Percentiles rank a stretch among this genome's conserved stretches.
These are phyloP conservation scores for Leucozona laternaria DNA, from an alignment of 2,888 invertebrate species.

Conservation along the genomic window DNA sequence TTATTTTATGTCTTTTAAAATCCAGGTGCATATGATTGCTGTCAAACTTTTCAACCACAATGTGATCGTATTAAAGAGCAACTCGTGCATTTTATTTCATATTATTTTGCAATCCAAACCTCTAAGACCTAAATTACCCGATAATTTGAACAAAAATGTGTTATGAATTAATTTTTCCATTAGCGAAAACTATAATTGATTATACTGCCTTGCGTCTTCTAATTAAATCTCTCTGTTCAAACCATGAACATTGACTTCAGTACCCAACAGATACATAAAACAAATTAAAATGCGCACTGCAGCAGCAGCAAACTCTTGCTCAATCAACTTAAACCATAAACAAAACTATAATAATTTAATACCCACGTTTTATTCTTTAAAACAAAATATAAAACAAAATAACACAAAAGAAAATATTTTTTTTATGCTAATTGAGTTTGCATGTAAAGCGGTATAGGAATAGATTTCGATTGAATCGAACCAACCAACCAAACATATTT, in stretches of 20 bases:
- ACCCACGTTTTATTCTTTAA: slow-evolving; percentile 23
- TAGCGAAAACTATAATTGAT: slow-evolving; percentile 2
- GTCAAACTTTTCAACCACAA: no score
- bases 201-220: neutral
- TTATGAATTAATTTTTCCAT: slow-evolving; percentile 3
- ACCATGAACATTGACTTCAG: slow-evolving; percentile 25
- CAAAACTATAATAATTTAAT: neutral
- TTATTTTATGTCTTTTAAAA: no score
- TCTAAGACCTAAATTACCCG: neutral
- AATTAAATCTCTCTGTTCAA: slow-evolving; percentile 2
- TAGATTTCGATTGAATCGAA: neutral
- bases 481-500: neutral
- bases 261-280: neutral
- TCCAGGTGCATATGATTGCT: no score
- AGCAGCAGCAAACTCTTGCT: slow-evolving; percentile 7
- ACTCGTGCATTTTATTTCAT: neutral
- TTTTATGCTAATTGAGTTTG: slow-evolving; percentile 30
- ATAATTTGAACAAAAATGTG: neutral
- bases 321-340: neutral
- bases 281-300: slow-evolving; percentile 17
- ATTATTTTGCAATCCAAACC: neutral
- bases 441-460: slow-evolving; percentile 10
- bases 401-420: neutral
- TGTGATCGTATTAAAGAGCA: no score
- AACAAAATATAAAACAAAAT: neutral